A percentile compares a stretch with the other conserved stretches of the same genome.
phyloP scores from a whole-genome alignment of 2,113 vertebrate species.

The Indri indri region DNA sequence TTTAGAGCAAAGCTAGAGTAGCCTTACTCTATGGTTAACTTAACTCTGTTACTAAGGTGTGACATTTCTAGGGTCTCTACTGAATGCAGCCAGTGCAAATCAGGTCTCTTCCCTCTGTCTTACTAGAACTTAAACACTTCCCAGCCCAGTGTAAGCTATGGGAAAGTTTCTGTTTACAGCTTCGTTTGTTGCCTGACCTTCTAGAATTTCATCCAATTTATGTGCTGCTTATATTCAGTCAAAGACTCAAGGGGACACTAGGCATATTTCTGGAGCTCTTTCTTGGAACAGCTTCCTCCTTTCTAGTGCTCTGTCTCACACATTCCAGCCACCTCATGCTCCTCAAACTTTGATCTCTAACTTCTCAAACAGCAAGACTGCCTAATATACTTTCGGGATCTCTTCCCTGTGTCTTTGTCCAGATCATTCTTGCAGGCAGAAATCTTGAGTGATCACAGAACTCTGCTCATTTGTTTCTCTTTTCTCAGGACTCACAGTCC shows the following conservation, averaged over 20 bases:
- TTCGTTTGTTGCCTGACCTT: background rate
- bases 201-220: background rate
- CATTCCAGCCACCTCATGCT: background rate
- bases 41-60: background rate
- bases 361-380: background rate
- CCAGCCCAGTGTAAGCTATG: background rate
- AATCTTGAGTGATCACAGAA: background rate
- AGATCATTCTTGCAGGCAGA: background rate
- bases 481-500: background rate
- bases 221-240: background rate
- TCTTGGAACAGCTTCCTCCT: background rate
- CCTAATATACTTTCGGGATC: background rate
- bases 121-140: background rate
- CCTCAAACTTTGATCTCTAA: background rate
- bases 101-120: background rate
- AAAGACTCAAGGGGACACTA: background rate
- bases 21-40: background rate
- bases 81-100: background rate
- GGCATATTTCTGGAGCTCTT: background rate
- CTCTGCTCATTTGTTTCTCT: background rate
- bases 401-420: background rate
- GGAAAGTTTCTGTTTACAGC: background rate
- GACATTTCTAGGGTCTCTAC: background rate
- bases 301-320: background rate
- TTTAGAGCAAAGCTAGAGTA: background rate